Conservation (phyloP, 2,113 vertebrate genomes). For the Mastomys coucha region DNA sequence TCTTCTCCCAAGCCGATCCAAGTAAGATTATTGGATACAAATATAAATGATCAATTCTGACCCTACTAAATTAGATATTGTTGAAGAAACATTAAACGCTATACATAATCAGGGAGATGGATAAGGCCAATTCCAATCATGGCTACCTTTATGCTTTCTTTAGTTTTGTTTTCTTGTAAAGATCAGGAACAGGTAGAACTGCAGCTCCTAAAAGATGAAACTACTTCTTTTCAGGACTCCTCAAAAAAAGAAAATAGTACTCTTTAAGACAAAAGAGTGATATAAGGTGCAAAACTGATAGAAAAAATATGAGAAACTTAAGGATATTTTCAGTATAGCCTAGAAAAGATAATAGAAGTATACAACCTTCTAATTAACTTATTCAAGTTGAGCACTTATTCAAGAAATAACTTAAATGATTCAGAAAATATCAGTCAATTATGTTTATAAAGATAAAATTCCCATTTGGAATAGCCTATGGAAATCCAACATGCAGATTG, state of each 20-base stretch:
- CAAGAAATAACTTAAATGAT: neutral
- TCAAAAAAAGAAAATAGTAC: neutral
- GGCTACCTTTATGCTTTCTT: neutral
- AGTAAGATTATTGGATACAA: neutral
- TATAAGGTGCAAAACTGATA: neutral
- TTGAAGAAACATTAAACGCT: neutral
- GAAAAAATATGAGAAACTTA: neutral
- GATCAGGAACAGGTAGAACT: neutral
- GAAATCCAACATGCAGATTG: neutral
- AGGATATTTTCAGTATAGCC: neutral
- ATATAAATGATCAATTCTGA: neutral
- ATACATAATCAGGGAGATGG: neutral
- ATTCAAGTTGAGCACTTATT: neutral
- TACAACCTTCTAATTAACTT: neutral
- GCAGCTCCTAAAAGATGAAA: conserved; percentile 1
- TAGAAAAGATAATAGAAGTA: neutral
- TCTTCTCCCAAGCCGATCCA: neutral
- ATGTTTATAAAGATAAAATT: neutral
- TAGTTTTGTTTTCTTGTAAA: neutral
- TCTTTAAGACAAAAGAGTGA: neutral
- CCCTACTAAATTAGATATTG: neutral
- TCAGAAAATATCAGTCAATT: neutral
- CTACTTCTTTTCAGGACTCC: conserved; percentile 28
- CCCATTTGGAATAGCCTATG: neutral
- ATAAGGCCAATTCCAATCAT: neutral